Evolutionary conservation across 2,113 vertebrate genomes (phyloP), one percentile per base, ranked within the genome.

Genomic region (Geococcyx californianus): DNA sequence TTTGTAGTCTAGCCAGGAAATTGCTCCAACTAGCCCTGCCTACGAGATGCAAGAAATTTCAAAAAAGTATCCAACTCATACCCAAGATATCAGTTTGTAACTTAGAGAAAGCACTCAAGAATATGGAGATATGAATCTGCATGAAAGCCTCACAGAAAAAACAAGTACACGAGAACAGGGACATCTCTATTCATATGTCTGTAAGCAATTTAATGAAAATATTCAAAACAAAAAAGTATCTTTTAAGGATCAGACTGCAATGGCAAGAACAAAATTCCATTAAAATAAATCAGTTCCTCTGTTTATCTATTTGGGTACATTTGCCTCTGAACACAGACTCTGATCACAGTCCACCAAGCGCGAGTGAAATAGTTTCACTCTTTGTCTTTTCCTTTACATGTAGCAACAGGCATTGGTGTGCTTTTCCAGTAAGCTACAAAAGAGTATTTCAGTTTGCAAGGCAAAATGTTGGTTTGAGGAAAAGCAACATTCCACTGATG

Each of bases 401-500:
- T 25, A 74, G 24, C n/a, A 80, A 85, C 13, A 33, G 24, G 54
- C 38, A 92, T 20, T 9, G 8, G 44, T 18, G 40, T 49, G 26
- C 47, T 83, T 77, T 73, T 79, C 67, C 75, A 76, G 83, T 73
- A 52, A 93, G 79, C 49, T 83, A 67, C 70, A 79, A 38, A n/a
- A 31, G 49, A 28, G 3, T 33, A 47, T 60, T 79, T 76, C 75
- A 90, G 17, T 55, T 66, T 84, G 79, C 51, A 84, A 80, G 64
- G 63, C 78, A 88, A 83, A 94, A 90, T 8, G 63, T 49, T 86
- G 86, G 72, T 93, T 49, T 84, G 63, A 90, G 88, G 29, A 67
- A 63, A 88, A 92, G 75, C 90, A 96, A 86, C 51, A 80, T 84
- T 88, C 76, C 88, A 59, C 51, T 86, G 86, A 88, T 80, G 68